Base-by-base conservation (phyloP, 2,888 invertebrate genomes). In the Spodoptera littoralis region DNA sequence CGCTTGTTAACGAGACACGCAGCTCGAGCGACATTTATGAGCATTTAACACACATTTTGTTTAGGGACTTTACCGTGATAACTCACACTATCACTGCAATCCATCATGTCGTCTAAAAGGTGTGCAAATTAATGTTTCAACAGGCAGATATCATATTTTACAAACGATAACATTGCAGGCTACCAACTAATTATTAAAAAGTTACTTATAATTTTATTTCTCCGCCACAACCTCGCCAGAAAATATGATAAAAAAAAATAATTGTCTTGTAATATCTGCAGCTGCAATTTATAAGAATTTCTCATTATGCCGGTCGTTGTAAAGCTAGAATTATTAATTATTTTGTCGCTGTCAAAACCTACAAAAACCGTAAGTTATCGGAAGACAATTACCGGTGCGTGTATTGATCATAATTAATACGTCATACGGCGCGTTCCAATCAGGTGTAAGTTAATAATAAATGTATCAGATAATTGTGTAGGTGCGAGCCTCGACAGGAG, bases 1-100 rank as follows among this genome's bases (percentile, higher is more conserved):
- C 82, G 87, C 85, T 89, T 88, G 89, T 88, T 92, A 91, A 90
- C 88, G 91, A 88, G 84, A 85, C 82, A 84, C 81, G 80, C 84
- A 83, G 78, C 83, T 83, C 81, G 77, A 84, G 81, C 74, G 84
- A 85, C 84, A 83, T 81, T 87, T 84, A 82, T 78, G 73, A 49
- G 54, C 70, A 79, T 82, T 83, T 84, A 79, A 73, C 74, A 72
- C 76, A 76, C 61, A 60, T 68, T 73, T 77, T 70, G 61, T 65
- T 70, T 63, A 62, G 43, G 56, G 48, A 56, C 50, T 53, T 46
- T 56, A 49, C 50, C 58, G 46, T 60, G 50, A 60, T 62, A 56
- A 57, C 68, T 41, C 27, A 43, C 46, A 12, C 22, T 44, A 27
- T 50, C 22, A 49, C 58, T 27, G 18, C 18, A 50, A 58, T n/a